phyloP scores from a whole-genome alignment of 2,113 vertebrate genomes.

The Malurus elegans region DNA sequence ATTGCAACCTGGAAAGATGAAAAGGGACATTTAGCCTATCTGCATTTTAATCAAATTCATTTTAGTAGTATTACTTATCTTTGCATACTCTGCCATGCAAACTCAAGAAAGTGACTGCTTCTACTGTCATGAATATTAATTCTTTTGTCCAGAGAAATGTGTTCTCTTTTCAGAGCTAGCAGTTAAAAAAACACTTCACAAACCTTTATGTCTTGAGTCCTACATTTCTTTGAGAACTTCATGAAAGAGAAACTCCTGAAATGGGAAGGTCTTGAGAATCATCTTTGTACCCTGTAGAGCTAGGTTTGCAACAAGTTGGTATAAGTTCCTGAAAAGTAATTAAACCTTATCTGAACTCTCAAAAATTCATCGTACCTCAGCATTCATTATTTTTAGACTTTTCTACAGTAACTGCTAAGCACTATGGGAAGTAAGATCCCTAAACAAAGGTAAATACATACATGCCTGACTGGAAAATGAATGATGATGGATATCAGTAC shows the following conservation, averaged over 20 bases:
- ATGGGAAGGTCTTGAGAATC: not conserved
- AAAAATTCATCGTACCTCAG: not conserved
- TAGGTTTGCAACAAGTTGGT: not conserved
- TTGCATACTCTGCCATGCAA: not conserved
- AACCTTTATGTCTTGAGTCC: not conserved
- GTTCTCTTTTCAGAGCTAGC: not conserved
- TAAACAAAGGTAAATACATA: not conserved
- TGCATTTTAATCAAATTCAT: not conserved
- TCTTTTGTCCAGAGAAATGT: not conserved
- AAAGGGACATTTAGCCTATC: not conserved
- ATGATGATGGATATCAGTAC: not conserved
- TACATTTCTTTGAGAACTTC: not conserved
- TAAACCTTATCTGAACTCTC: not conserved
- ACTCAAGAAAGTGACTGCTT: not conserved
- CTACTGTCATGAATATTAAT: not conserved
- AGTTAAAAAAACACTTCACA: not conserved
- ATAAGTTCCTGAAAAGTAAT: not conserved
- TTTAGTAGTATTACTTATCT: not conserved
- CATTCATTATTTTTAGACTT: not conserved
- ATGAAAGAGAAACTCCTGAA: not conserved
- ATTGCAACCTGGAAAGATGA: not conserved
- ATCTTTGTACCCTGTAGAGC: not conserved
- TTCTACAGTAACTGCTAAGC: not conserved
- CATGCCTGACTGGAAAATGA: not conserved
- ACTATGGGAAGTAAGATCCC: not conserved